These are phyloP conservation scores for Pyrrhosoma nymphula DNA, from an alignment of 2,888 invertebrate species.

Conservation along the genomic window DNA sequence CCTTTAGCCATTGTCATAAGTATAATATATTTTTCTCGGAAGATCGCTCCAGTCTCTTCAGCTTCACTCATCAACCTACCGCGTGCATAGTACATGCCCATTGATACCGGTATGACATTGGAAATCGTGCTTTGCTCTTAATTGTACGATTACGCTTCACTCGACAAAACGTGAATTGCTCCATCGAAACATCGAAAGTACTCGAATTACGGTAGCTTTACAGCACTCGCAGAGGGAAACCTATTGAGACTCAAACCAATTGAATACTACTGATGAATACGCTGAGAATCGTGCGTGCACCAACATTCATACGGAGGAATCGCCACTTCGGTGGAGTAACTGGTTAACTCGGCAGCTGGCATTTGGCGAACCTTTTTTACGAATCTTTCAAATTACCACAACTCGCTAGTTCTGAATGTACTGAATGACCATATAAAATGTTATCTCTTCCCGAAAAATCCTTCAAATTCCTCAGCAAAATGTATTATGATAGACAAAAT, in stretches of 20 bases:
- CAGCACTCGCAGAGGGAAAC: not conserved
- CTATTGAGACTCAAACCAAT: not conserved
- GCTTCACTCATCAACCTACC: not conserved
- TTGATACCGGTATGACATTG: not conserved
- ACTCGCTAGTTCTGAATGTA: too few relatives aligned
- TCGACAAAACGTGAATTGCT: not conserved
- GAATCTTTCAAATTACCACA: not conserved
- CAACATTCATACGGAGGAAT: not conserved
- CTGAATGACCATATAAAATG: not conserved
- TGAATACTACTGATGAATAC: not conserved
- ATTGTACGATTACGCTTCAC: slow-evolving; percentile 17
- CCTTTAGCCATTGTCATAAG: not conserved
- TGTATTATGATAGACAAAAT: not conserved
- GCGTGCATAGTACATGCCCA: not conserved
- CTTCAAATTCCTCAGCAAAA: too few relatives aligned
- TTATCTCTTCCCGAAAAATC: too few relatives aligned
- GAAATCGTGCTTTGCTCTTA: not conserved
- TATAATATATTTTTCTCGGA: not conserved
- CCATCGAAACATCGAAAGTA: not conserved
- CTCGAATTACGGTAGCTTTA: not conserved
- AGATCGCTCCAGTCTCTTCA: not conserved
- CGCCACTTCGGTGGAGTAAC: not conserved
- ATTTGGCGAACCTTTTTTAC: not conserved
- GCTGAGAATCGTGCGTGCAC: not conserved
- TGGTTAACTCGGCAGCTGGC: not conserved